Evolutionary conservation across 2,888 invertebrate genomes (phyloP).

Genomic region (Marronus borbonicus): DNA sequence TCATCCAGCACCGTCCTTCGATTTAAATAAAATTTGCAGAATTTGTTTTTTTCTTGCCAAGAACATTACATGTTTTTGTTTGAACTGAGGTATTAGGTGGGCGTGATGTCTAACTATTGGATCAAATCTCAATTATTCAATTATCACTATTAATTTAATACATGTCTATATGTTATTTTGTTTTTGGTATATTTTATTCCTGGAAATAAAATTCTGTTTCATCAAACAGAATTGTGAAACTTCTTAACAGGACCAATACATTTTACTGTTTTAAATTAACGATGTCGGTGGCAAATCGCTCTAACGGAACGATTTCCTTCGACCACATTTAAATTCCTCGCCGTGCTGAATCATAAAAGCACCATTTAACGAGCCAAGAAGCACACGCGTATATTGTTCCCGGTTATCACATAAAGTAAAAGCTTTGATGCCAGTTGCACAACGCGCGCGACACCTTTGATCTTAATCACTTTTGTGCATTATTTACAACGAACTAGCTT

Average conservation of each 20-base stretch:
- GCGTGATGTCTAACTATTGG: too few relatives aligned
- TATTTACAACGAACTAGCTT: conserved; percentile 47
- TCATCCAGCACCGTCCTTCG: too few relatives aligned
- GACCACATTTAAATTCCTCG: conserved; percentile 31
- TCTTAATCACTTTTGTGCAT: conserved; percentile 48
- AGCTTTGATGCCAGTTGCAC: conserved; percentile 38
- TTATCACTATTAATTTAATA: background rate
- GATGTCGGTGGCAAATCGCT: background rate
- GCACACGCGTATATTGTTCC: conserved; percentile 6
- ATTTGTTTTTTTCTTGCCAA: too few relatives aligned
- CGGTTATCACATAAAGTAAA: conserved; percentile 36
- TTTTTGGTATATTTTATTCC: background rate
- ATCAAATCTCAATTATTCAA: too few relatives aligned
- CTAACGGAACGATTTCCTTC: conserved; percentile 1
- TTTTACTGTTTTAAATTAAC: conserved; percentile 18
- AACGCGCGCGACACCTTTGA: conserved; percentile 42
- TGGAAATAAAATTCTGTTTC: background rate
- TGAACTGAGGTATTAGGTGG: too few relatives aligned
- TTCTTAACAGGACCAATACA: background rate
- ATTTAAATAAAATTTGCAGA: too few relatives aligned
- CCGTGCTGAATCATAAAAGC: conserved; percentile 33
- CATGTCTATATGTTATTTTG: background rate
- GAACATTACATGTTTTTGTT: too few relatives aligned
- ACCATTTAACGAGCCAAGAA: conserved; percentile 37
- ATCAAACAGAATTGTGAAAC: background rate